Evolutionary conservation across 2,113 vertebrate species (phyloP).

Genomic region (Petrocephalus zakoni): DNA sequence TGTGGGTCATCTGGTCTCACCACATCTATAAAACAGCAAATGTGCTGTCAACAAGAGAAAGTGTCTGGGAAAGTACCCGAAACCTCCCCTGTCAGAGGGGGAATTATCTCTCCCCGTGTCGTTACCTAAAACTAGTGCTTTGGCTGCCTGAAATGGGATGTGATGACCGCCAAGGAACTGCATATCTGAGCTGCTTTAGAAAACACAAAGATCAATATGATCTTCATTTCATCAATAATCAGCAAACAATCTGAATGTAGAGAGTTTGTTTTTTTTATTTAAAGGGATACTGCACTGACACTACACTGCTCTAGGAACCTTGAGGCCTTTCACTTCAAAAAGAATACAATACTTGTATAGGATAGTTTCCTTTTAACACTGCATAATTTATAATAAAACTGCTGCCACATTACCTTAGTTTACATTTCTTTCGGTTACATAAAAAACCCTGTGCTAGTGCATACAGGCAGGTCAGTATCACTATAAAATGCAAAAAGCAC

Average conservation of each 20-base stretch:
- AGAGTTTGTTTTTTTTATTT: neutral
- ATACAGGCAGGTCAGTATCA: neutral
- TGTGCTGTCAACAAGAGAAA: constrained; percentile 39
- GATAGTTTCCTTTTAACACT: neutral
- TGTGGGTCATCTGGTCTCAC: neutral
- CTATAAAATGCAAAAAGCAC: neutral
- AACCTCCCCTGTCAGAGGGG: constrained; percentile 21
- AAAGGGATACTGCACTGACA: neutral
- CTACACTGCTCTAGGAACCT: neutral
- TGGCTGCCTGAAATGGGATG: constrained; percentile 10
- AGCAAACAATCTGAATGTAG: neutral
- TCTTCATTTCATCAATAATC: neutral
- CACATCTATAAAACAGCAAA: neutral
- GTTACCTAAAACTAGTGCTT: constrained; percentile 26
- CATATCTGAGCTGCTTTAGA: neutral
- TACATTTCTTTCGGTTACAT: neutral
- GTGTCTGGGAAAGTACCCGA: constrained; percentile 57
- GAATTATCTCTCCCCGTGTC: constrained; percentile 29
- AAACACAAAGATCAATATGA: neutral
- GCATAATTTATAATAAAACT: neutral
- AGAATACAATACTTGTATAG: neutral
- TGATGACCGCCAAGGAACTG: neutral
- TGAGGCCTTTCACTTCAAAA: neutral
- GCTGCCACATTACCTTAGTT: neutral
- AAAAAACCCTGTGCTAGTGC: neutral